phyloP scores from a whole-genome alignment of 2,113 vertebrate genomes.

The Lampris incognitus region DNA sequence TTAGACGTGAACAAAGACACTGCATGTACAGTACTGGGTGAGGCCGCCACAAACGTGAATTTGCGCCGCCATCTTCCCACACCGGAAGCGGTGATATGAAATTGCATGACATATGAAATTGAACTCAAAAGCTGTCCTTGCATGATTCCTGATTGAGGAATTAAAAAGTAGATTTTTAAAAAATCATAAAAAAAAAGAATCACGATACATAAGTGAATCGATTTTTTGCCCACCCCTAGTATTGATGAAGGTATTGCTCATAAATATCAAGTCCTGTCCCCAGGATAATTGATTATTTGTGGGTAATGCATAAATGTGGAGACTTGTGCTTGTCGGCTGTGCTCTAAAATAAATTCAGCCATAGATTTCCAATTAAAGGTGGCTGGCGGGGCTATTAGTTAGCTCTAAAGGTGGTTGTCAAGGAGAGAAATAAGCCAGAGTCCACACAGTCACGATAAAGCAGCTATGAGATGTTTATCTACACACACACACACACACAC shows the following conservation, averaged over 20 bases:
- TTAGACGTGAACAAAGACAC: no score
- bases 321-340: constrained; percentile 73
- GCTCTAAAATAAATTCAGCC: constrained; percentile 79
- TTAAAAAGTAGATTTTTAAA: no score
- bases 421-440: constrained; percentile 61
- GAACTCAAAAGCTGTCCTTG: no score
- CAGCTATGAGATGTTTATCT: constrained; percentile 63
- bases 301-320: constrained; percentile 75
- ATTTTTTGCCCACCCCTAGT: neutral
- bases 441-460: constrained; percentile 68
- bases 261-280: constrained; percentile 68
- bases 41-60: no score
- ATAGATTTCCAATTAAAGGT: constrained; percentile 85
- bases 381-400: constrained; percentile 77
- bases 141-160: no score
- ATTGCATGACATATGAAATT: no score
- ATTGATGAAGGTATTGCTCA: constrained; percentile 61
- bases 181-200: no score
- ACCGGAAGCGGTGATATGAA: no score
- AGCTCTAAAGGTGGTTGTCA: constrained; percentile 78
- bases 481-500: constrained; percentile 53
- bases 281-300: constrained; percentile 71
- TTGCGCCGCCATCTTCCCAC: no score
- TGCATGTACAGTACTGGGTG: no score
- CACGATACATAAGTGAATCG: neutral